phyloP scores from a whole-genome alignment of 2,797 vertebrate genomes.

The Scleropages formosus region DNA sequence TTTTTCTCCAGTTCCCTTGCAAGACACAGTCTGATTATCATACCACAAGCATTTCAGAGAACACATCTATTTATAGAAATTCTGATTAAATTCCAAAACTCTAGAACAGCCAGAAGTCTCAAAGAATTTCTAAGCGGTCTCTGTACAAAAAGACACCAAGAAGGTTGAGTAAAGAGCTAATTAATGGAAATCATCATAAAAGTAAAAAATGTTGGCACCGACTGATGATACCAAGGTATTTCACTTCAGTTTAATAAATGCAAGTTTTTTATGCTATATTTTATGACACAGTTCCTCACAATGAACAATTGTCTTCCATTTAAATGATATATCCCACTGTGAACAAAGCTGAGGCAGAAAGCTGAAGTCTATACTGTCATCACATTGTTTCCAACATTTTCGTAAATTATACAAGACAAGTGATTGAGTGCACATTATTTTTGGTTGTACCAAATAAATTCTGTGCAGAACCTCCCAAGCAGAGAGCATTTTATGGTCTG shows the following conservation, averaged over 20 bases:
- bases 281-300: background rate
- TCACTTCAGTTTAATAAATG: background rate
- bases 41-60: constrained; percentile 57
- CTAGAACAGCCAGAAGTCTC: constrained; percentile 32
- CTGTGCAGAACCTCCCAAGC: constrained; percentile 23
- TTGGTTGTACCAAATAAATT: constrained; percentile 39
- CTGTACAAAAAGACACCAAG: background rate
- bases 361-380: constrained; percentile 46
- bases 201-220: background rate
- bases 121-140: constrained; percentile 15
- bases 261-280: background rate
- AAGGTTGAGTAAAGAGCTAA: background rate
- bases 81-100: constrained; percentile 48
- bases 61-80: constrained; percentile 67
- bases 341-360: constrained; percentile 32
- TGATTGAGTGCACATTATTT: constrained; percentile 17
- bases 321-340: constrained; percentile 36
- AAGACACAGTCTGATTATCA: constrained; percentile 56
- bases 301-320: background rate
- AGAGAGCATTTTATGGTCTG: constrained; percentile 28
- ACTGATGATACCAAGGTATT: background rate
- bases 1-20: constrained; percentile 51
- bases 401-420: constrained; percentile 51
- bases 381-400: constrained; percentile 35
- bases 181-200: background rate